Base-by-base conservation (phyloP, 1,140 invertebrate genomes). In the Antheraea mylitta region DNA sequence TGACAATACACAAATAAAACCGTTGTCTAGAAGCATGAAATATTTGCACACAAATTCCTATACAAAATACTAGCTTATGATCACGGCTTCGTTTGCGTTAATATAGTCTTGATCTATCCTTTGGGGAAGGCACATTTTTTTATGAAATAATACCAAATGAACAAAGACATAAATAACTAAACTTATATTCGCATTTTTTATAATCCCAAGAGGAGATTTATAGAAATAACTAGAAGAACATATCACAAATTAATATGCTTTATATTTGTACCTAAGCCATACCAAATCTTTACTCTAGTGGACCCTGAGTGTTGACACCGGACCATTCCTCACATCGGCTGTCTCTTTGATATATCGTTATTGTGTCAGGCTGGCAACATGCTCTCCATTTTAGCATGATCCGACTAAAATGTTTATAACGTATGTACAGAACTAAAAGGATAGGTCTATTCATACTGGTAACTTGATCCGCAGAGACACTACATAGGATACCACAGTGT, bases 281-380 rank as follows among this genome's bases (percentile, higher is more conserved):
- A 53, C 7, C 16, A 53, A 16, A 53, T 16, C 11, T 53, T 6
- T 16, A 53, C 16, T 2, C 11, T 53, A n/a, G 45, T 53, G 45
- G 45, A 53, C 45, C 45, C 45, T 53, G 45, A 53, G 45, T 53
- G 45, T 53, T 53, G 45, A 53, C 45, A 53, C 7, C 45, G 45
- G 45, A 53, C 45, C 45, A 53, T 53, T 53, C 45, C 45, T 53
- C 45, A 53, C 45, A 53, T 53, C 45, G 45, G 11, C 45, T 53
- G 45, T 53, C 45, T 53, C 45, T 53, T 53, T 53, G 45, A 53
- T 53, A 53, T 53, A 53, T 53, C 45, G 45, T 53, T 53, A 53
- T 53, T 53, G 45, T 53, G 45, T 53, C 45, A 53, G 0, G 45
- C 45, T 53, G 45, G 45, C 9, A 53, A 53, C 45, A 53, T 53